Evolutionary conservation across 2,888 invertebrate species (phyloP).

Genomic region (Clepsis dumicolana): DNA sequence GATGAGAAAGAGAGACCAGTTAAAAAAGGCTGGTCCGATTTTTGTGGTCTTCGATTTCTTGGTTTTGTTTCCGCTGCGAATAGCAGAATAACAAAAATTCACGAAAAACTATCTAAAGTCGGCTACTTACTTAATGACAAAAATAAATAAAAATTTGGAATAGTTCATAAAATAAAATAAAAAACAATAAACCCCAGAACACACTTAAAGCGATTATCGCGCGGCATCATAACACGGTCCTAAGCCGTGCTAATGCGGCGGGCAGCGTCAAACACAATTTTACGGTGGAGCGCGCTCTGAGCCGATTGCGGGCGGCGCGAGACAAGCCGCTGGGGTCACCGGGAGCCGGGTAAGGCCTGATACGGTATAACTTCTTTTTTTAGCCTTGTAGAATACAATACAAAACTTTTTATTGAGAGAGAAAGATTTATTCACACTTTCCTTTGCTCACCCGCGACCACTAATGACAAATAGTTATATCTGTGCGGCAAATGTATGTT

Average conservation of each 20-base stretch:
- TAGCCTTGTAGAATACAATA: no score
- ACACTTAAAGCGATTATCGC: slow-evolving; percentile 76
- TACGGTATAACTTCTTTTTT: slow-evolving; percentile 49
- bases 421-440: no score
- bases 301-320: slow-evolving; percentile 83
- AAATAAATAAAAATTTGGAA: slow-evolving; percentile 38
- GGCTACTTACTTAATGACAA: slow-evolving; percentile 23
- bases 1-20: no score
- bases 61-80: no score
- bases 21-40: no score
- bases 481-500: no score
- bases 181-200: slow-evolving; percentile 61
- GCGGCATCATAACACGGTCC: slow-evolving; percentile 78
- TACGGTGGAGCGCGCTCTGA: slow-evolving; percentile 80
- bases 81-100: no score
- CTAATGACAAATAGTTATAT: no score
- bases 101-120: slow-evolving; percentile 33
- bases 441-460: no score
- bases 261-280: slow-evolving; percentile 85
- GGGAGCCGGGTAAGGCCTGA: slow-evolving; percentile 48
- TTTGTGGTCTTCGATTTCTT: no score
- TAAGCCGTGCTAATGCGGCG: slow-evolving; percentile 79
- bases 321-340: slow-evolving; percentile 69
- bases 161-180: slow-evolving; percentile 57
- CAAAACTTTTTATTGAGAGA: no score